These are phyloP conservation scores for Colletes latitarsis DNA, from an alignment of 1,140 invertebrate genomes.

Conservation along the genomic window DNA sequence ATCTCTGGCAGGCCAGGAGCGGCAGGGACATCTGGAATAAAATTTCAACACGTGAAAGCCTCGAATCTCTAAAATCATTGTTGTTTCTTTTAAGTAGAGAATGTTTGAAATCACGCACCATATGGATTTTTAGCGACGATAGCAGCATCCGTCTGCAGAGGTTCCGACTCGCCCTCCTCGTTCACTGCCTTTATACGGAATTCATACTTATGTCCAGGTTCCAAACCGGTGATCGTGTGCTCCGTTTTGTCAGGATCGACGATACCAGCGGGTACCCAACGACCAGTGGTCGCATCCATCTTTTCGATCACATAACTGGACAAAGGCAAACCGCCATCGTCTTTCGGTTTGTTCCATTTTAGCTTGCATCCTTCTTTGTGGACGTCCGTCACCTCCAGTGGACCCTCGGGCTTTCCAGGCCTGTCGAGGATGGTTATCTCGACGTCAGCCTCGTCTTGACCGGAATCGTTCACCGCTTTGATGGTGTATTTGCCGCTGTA, in stretches of 20 bases:
- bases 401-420: conserved; percentile 96
- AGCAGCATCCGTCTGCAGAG: conserved; percentile 92
- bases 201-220: conserved; percentile 95
- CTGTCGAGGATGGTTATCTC: conserved; percentile 97
- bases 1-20: conserved; percentile 96
- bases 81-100: no score
- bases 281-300: conserved; percentile 92
- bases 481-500: conserved; percentile 96
- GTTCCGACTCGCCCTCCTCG: conserved; percentile 97
- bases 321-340: conserved; percentile 96
- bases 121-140: conserved; percentile 98
- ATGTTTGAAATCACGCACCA: conserved; percentile 81
- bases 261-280: conserved; percentile 93
- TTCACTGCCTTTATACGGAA: conserved; percentile 97
- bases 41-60: neutral
- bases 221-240: conserved; percentile 92
- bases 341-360: conserved; percentile 97
- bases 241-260: conserved; percentile 94
- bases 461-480: conserved; percentile 95
- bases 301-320: conserved; percentile 96
- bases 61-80: no score
- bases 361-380: conserved; percentile 97
- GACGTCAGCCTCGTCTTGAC: conserved; percentile 95
- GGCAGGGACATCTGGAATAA: conserved; percentile 86
- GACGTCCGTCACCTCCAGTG: conserved; percentile 94